Conservation (phyloP, 1,140 invertebrate species). For the Platorchestia sp. region DNA sequence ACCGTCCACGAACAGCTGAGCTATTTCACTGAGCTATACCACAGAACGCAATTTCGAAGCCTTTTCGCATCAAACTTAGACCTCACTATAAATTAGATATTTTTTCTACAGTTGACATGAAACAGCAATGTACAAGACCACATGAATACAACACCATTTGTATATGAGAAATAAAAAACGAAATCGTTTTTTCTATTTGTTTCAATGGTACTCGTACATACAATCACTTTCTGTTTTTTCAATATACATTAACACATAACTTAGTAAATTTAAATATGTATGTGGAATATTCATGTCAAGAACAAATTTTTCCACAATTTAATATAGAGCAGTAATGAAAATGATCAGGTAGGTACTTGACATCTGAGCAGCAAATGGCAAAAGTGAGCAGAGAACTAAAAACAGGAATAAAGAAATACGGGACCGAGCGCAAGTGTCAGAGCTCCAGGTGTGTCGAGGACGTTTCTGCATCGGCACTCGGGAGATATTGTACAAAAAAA, state of each 20-base stretch:
- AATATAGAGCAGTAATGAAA: background rate
- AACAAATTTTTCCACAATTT: background rate
- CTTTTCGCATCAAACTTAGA: too few relatives aligned
- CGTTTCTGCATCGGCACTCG: background rate
- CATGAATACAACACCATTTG: too few relatives aligned
- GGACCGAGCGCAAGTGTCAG: background rate
- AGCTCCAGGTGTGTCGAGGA: background rate
- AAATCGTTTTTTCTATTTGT: too few relatives aligned
- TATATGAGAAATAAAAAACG: too few relatives aligned
- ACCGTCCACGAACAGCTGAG: too few relatives aligned
- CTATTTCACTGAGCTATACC: too few relatives aligned
- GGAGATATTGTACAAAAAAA: background rate
- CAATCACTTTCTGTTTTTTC: too few relatives aligned
- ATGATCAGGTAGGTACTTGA: background rate
- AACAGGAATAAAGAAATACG: background rate
- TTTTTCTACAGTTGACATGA: too few relatives aligned
- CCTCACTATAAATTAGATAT: too few relatives aligned
- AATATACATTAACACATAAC: background rate
- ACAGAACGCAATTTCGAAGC: too few relatives aligned
- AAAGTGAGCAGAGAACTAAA: background rate
- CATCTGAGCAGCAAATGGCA: background rate
- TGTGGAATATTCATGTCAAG: background rate
- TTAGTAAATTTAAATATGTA: background rate
- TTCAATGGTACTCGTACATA: too few relatives aligned
- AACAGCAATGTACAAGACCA: too few relatives aligned